A percentile compares a stretch with the other conserved stretches of the same genome.
phyloP scores from a whole-genome alignment of 23 tunicate genomes.

The Pegea sp. region DNA sequence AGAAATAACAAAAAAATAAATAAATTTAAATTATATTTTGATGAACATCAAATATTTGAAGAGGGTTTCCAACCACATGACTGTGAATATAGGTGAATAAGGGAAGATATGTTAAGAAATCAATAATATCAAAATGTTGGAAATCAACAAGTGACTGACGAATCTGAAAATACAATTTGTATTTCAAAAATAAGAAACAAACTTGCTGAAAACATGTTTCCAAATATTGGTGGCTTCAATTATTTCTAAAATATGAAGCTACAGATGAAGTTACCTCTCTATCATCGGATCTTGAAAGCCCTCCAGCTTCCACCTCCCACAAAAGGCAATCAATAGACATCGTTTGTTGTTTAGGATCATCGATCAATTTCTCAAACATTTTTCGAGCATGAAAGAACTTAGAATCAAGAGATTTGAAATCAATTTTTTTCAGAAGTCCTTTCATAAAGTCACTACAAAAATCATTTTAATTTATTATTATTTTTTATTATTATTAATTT shows the following conservation, averaged over 20 bases:
- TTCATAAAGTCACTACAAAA: slow-evolving; percentile 30
- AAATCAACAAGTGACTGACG: slow-evolving; percentile 35
- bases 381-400: slow-evolving; percentile 29
- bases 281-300: slow-evolving; percentile 35
- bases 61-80: slow-evolving; percentile 31
- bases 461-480: not conserved
- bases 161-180: slow-evolving; percentile 19
- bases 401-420: slow-evolving; percentile 36
- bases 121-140: slow-evolving; percentile 44
- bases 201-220: not conserved
- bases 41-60: slow-evolving; percentile 4
- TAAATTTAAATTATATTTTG: no score
- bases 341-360: slow-evolving; percentile 15
- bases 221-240: not conserved
- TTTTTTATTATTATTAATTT: not conserved
- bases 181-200: not conserved
- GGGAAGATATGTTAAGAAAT: slow-evolving; percentile 70
- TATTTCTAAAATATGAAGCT: not conserved
- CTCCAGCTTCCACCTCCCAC: slow-evolving; percentile 67
- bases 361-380: slow-evolving; percentile 28
- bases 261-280: slow-evolving; percentile 14
- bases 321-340: slow-evolving; percentile 61
- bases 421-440: slow-evolving; percentile 30
- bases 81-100: slow-evolving; percentile 40
- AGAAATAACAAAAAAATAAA: no score